These are phyloP conservation scores for Fragum whitleyi DNA, from an alignment of 2,888 invertebrate species.

Conservation along the genomic window DNA sequence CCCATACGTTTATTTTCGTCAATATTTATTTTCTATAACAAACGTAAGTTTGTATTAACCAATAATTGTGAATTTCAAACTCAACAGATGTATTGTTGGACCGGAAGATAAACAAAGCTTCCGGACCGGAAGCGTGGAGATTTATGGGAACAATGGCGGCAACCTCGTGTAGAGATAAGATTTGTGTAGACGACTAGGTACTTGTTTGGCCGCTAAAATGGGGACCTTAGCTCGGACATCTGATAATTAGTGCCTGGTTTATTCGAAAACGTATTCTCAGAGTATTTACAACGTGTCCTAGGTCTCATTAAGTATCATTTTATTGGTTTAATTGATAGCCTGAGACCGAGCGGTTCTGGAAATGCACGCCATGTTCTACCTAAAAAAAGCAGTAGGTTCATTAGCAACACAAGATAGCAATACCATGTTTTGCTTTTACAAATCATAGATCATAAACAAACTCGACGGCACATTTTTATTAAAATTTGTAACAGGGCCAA, in stretches of 20 bases:
- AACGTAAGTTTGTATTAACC: not conserved
- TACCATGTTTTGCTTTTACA: too few species aligned
- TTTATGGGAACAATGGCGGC: slow-evolving; percentile 24
- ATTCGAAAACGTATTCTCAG: slow-evolving; percentile 6
- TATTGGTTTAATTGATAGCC: not conserved
- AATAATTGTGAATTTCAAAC: slow-evolving; percentile 24
- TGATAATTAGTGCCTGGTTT: slow-evolving; percentile 15
- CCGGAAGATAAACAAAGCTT: slow-evolving; percentile 14
- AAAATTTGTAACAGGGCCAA: too few species aligned
- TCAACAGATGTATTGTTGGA: slow-evolving; percentile 4
- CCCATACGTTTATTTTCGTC: too few species aligned
- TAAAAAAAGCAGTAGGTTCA: too few species aligned
- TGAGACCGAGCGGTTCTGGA: too few species aligned
- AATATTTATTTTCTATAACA: not conserved
- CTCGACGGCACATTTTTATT: too few species aligned
- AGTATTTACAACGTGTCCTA: slow-evolving; percentile 13
- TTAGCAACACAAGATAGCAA: too few species aligned
- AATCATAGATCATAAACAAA: too few species aligned
- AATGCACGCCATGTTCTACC: not conserved
- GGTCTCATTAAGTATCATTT: not conserved
- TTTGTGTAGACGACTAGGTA: slow-evolving; percentile 17
- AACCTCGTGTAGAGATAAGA: slow-evolving; percentile 15
- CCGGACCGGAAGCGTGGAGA: slow-evolving; percentile 9
- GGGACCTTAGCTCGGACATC: slow-evolving; percentile 14
- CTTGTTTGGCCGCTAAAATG: slow-evolving; percentile 24